phyloP scores from a whole-genome alignment of 2,888 invertebrate genomes.

The Meiosimyza platycephala region DNA sequence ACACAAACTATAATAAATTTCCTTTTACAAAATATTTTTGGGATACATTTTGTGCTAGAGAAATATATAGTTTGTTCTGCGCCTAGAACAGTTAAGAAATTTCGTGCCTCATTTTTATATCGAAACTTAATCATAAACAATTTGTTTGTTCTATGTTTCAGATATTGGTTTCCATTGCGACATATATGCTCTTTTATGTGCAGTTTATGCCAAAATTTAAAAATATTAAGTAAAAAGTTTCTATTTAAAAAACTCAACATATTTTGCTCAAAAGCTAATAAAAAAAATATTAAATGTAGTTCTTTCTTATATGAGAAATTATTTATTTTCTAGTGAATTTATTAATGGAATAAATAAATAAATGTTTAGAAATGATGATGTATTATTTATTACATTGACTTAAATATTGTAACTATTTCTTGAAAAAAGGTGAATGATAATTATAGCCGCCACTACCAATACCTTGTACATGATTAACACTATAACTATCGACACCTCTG shows the following conservation, averaged over 20 bases:
- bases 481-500: constrained; percentile 60
- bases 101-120: neutral
- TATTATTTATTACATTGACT: neutral
- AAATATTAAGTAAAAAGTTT: constrained; percentile 20
- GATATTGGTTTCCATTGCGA: constrained; percentile 46
- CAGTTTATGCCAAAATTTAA: constrained; percentile 50
- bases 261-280: neutral
- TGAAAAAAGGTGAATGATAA: constrained; percentile 50
- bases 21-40: too few relatives aligned
- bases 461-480: constrained; percentile 58
- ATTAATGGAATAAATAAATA: constrained; percentile 28
- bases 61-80: too few relatives aligned
- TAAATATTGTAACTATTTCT: neutral
- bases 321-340: neutral
- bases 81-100: neutral
- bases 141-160: constrained; percentile 20
- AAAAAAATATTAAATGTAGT: neutral
- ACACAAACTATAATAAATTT: too few relatives aligned
- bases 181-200: constrained; percentile 47
- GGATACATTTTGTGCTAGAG: too few relatives aligned
- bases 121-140: neutral
- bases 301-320: neutral
- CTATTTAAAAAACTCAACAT: neutral
- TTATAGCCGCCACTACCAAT: constrained; percentile 53
- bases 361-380: neutral